A percentile compares a stretch with the other conserved stretches of the same genome.
phyloP scores from a whole-genome alignment of 2,113 vertebrate species.

The Stigmatopora nigra region DNA sequence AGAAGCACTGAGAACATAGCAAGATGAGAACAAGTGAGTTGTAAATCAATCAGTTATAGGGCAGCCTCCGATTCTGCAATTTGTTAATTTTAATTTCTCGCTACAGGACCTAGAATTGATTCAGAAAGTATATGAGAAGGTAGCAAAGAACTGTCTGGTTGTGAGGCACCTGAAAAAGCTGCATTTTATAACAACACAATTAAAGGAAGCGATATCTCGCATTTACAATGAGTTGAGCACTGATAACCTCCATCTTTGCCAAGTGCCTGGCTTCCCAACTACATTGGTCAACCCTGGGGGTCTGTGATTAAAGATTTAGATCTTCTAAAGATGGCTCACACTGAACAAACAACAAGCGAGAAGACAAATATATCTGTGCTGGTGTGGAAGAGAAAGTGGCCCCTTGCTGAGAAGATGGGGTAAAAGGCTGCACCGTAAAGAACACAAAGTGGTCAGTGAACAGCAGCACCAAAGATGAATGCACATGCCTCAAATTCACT shows the following conservation, averaged over 20 bases:
- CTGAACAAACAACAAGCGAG: constrained; percentile 58
- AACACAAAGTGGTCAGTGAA: constrained; percentile 31
- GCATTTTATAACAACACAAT: constrained; percentile 49
- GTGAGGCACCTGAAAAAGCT: constrained; percentile 44
- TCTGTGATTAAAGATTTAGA: constrained; percentile 65
- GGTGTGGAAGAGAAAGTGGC: constrained; percentile 12
- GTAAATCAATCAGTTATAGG: too few relatives aligned
- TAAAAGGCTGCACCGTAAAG: background rate
- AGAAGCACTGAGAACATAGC: too few relatives aligned
- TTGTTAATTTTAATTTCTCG: too few relatives aligned
- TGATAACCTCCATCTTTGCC: constrained; percentile 45
- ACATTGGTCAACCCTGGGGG: constrained; percentile 58
- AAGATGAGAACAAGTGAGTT: too few relatives aligned
- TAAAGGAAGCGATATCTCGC: constrained; percentile 55
- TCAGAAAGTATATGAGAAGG: constrained; percentile 30
- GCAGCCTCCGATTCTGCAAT: too few relatives aligned
- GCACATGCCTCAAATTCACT: constrained; percentile 14
- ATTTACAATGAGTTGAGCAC: constrained; percentile 50
- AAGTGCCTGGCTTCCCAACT: constrained; percentile 47
- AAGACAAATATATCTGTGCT: constrained; percentile 55
- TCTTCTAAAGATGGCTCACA: constrained; percentile 51
- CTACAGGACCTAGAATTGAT: constrained; percentile 24
- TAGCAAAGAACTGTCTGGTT: constrained; percentile 38
- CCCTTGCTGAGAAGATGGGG: background rate
- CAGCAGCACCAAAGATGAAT: constrained; percentile 10